Evolutionary conservation across 92 coral and sea anemone species (phyloP).

Genomic region (Paragorgia papillata): DNA sequence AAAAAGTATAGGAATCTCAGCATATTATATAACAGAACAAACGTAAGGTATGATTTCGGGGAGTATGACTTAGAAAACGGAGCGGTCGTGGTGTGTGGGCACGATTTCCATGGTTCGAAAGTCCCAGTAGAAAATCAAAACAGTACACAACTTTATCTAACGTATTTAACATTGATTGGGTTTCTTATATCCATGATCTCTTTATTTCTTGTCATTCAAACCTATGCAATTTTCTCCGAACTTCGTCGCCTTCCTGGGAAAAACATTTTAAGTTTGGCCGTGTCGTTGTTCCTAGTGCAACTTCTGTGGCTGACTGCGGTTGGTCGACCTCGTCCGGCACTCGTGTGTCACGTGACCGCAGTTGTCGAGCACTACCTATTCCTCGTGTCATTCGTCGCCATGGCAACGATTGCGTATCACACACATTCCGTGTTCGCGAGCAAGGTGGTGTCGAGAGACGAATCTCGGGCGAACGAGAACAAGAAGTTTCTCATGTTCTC

Average conservation of each 20-base stretch:
- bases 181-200: background rate
- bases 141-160: background rate
- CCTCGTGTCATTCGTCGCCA: slow-evolving; percentile 39
- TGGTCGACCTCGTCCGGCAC: background rate
- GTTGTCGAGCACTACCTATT: background rate
- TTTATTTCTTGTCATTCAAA: slow-evolving; percentile 16
- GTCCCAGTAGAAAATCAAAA: background rate
- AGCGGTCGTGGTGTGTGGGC: no score
- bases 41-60: no score
- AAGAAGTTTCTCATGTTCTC: background rate
- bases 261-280: slow-evolving; percentile 16
- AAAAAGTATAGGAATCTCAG: no score
- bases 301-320: slow-evolving; percentile 1
- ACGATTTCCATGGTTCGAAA: no score
- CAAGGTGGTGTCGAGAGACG: background rate
- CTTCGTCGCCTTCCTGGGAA: slow-evolving; percentile 29
- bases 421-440: background rate
- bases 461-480: background rate
- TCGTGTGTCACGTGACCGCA: background rate
- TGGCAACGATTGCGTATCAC: slow-evolving; percentile 18
- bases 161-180: slow-evolving; percentile 5
- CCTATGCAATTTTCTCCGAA: slow-evolving; percentile 15
- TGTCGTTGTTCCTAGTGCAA: slow-evolving; percentile 7
- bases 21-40: no score
- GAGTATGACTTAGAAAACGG: no score